A percentile compares a stretch with the other conserved stretches of the same genome.
Evolutionary conservation across 37 sponge, comb jelly and placozoan species (phyloP).

Genomic region (Bolinopsis microptera): DNA sequence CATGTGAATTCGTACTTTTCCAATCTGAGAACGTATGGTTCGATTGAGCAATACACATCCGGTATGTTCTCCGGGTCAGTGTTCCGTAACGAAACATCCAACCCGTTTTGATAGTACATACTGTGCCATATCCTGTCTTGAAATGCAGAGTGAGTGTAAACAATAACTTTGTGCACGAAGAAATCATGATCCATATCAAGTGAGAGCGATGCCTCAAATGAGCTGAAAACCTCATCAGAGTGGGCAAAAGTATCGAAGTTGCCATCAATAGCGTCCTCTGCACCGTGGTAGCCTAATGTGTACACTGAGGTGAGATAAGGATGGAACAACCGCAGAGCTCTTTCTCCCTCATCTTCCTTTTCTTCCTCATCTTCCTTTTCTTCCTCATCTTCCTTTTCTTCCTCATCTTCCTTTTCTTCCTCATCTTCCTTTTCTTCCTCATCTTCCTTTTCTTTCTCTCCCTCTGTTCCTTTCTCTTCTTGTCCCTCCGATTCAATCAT

Average conservation of each 20-base stretch:
- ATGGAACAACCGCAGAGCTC: not conserved
- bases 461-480: not conserved
- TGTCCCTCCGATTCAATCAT: not conserved
- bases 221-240: not conserved
- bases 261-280: not conserved
- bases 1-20: too few species aligned
- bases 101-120: too few species aligned
- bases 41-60: too few species aligned
- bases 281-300: not conserved
- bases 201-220: not conserved
- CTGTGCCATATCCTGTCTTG: too few species aligned
- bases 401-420: too few species aligned
- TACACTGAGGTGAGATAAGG: not conserved
- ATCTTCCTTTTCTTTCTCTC: not conserved
- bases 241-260: not conserved
- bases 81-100: too few species aligned
- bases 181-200: not conserved
- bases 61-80: too few species aligned
- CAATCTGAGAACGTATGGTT: too few species aligned
- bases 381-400: too few species aligned
- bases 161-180: not conserved
- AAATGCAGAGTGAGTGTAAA: not conserved
- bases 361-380: not conserved
- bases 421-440: too few species aligned
- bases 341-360: not conserved